phyloP scores from a whole-genome alignment of 2,797 vertebrate genomes.

The Acropternis orthonyx region DNA sequence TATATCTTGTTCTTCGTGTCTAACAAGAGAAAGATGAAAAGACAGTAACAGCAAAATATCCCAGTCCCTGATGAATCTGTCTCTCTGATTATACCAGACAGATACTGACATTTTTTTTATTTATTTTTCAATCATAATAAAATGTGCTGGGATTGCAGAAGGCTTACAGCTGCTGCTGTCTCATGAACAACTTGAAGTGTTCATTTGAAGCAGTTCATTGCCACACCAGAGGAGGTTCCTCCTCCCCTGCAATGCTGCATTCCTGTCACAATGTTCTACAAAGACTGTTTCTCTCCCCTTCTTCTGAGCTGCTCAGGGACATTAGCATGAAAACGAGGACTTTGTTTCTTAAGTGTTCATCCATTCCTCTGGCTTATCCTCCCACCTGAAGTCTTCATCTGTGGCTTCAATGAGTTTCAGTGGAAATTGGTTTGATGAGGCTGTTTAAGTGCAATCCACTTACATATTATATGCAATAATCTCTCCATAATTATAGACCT shows the following conservation, averaged over 20 bases:
- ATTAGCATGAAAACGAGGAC: conserved; percentile 69
- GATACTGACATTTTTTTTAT: not conserved
- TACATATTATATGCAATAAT: conserved; percentile 62
- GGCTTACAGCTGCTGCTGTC: conserved; percentile 16
- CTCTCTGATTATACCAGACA: conserved; percentile 27
- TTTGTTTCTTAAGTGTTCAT: conserved; percentile 65
- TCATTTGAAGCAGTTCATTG: not conserved
- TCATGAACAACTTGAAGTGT: conserved; percentile 10
- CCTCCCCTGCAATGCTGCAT: not conserved
- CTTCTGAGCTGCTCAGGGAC: conserved; percentile 49
- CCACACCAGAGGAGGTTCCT: conserved; percentile 9
- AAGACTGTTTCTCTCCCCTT: conserved; percentile 48
- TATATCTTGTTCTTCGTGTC: conserved; percentile 35
- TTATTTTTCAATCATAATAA: conserved; percentile 10
- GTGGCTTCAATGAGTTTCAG: conserved; percentile 46
- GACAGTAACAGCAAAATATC: conserved; percentile 32
- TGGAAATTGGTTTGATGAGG: conserved; percentile 65
- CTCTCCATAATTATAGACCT: conserved; percentile 53
- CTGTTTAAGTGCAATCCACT: conserved; percentile 69
- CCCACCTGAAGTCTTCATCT: conserved; percentile 70
- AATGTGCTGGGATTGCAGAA: conserved; percentile 48
- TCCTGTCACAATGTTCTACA: not conserved
- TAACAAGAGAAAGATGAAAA: conserved; percentile 55
- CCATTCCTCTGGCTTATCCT: conserved; percentile 50
- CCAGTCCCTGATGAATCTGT: conserved; percentile 46